Evolutionary conservation across 2,113 vertebrate genomes (phyloP).

Genomic region (Ploceus nigricollis): DNA sequence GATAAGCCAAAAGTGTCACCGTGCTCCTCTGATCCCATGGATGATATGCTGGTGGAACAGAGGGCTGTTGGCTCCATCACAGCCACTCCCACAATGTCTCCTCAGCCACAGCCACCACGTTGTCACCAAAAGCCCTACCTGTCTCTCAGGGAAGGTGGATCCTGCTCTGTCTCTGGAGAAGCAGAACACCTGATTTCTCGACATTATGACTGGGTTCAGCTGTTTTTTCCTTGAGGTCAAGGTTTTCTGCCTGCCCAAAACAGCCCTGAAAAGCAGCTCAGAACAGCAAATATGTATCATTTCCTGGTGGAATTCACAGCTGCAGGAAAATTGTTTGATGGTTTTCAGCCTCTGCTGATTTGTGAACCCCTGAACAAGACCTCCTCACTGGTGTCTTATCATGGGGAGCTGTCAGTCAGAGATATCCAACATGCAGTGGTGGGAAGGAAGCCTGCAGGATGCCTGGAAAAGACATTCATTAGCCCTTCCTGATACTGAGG

Average conservation of each 20-base stretch:
- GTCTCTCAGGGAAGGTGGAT: neutral
- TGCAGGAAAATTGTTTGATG: neutral
- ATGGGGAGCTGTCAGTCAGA: neutral
- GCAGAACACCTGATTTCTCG: neutral
- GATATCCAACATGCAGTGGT: accelerated
- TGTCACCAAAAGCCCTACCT: neutral
- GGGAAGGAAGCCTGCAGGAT: neutral
- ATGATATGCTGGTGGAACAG: accelerated
- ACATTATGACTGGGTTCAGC: neutral
- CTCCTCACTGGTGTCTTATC: no score
- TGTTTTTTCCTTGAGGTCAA: neutral
- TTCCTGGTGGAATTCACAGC: neutral
- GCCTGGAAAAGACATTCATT: neutral
- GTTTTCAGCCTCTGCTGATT: neutral
- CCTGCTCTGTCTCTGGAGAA: neutral
- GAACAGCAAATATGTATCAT: neutral
- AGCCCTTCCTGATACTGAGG: neutral
- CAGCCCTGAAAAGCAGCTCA: neutral
- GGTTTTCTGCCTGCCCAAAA: neutral
- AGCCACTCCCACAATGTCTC: neutral
- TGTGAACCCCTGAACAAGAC: neutral
- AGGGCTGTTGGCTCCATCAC: neutral
- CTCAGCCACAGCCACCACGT: accelerated
- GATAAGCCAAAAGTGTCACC: neutral
- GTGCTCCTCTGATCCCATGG: neutral